Conservation (phyloP, 2,797 vertebrate genomes). For the Serranus cabrilla region DNA sequence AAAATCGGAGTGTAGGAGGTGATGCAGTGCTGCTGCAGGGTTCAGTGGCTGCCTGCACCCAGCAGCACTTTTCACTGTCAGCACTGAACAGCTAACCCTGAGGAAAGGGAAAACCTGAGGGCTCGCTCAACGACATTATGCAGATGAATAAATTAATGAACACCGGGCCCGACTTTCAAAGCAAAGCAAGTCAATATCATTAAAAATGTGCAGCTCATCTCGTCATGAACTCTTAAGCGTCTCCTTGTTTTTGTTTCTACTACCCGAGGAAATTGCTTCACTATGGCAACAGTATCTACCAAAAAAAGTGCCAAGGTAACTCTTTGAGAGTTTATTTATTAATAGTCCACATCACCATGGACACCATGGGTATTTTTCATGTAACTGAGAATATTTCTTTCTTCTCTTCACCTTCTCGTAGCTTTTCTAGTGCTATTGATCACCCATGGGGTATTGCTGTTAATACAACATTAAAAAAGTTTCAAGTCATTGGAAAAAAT, state of each 20-base stretch:
- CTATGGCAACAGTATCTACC: slow-evolving; percentile 52
- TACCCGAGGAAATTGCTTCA: slow-evolving; percentile 27
- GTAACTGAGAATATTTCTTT: not conserved
- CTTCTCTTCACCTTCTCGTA: not conserved
- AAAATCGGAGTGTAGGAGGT: slow-evolving; percentile 57
- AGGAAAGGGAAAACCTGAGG: slow-evolving; percentile 16
- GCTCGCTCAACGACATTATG: not conserved
- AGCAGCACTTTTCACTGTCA: slow-evolving; percentile 40
- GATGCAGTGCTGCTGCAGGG: slow-evolving; percentile 44
- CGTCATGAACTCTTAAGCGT: not conserved
- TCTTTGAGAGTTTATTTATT: slow-evolving; percentile 27
- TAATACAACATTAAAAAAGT: not conserved
- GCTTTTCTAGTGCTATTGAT: not conserved
- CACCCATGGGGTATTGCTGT: not conserved
- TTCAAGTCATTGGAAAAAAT: not conserved
- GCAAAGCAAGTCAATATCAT: not conserved
- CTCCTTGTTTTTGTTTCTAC: not conserved
- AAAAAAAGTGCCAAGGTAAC: slow-evolving; percentile 13
- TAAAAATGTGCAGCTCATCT: not conserved
- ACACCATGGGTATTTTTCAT: slow-evolving; percentile 34
- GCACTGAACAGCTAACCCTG: slow-evolving; percentile 16
- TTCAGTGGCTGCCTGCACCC: slow-evolving; percentile 40
- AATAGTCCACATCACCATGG: slow-evolving; percentile 57
- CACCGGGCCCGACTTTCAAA: not conserved
- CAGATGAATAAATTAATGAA: slow-evolving; percentile 8